phyloP scores from a whole-genome alignment of 2,888 invertebrate species.

The Agriopis aurantiaria region DNA sequence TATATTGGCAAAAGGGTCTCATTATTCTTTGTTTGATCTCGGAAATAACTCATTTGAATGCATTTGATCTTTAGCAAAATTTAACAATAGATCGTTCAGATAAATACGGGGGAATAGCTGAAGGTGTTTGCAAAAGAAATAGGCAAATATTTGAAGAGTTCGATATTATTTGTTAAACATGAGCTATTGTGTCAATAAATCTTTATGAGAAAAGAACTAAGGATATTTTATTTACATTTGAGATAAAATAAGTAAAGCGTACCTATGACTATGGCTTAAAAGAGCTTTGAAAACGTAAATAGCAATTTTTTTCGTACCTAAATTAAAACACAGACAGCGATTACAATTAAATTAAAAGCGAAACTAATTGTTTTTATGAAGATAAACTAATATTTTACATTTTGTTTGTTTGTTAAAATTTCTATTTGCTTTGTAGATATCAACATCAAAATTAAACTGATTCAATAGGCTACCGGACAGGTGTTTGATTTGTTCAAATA shows the following conservation, averaged over 20 bases:
- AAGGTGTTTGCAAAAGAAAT: constrained; percentile 26
- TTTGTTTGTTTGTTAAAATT: too few relatives aligned
- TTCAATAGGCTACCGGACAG: too few relatives aligned
- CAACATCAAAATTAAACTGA: too few relatives aligned
- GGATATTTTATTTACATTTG: constrained; percentile 13
- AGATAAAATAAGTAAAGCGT: constrained; percentile 16
- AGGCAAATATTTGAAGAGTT: constrained; percentile 29
- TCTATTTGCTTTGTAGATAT: too few relatives aligned
- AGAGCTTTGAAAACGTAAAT: constrained; percentile 1
- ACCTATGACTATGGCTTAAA: background rate
- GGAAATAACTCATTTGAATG: constrained; percentile 37
- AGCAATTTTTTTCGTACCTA: background rate
- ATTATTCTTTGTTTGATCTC: constrained; percentile 44
- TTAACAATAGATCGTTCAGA: constrained; percentile 28
- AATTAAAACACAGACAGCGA: background rate
- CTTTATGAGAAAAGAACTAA: constrained; percentile 21
- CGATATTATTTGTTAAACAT: constrained; percentile 27
- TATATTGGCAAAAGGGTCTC: constrained; percentile 38
- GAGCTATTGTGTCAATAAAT: constrained; percentile 20
- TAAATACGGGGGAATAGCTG: constrained; percentile 26
- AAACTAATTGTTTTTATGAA: too few relatives aligned
- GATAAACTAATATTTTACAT: too few relatives aligned
- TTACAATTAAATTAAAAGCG: too few relatives aligned
- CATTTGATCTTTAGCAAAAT: constrained; percentile 32
- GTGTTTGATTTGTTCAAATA: too few relatives aligned